phyloP scores from a whole-genome alignment of 1,140 invertebrate species.

The Polypedilum pembai region DNA sequence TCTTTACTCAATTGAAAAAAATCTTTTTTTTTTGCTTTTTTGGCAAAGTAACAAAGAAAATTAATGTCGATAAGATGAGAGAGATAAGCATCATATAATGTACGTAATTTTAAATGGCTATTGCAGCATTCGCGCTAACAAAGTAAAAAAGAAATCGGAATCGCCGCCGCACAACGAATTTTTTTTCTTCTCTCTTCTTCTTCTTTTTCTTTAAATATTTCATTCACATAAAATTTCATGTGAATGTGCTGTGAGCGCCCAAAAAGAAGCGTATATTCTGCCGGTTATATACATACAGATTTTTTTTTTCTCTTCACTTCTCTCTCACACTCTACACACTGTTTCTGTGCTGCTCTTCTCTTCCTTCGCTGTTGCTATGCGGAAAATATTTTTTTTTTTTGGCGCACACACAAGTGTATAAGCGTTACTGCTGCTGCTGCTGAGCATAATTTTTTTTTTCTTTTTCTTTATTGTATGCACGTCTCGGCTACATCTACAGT shows the following conservation, averaged over 20 bases:
- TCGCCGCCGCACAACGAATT: not conserved
- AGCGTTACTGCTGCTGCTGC: not conserved
- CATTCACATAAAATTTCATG: constrained; percentile 27
- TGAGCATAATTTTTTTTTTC: not conserved
- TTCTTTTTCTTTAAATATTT: constrained; percentile 24
- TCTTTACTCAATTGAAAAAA: too few species aligned
- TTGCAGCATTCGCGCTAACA: not conserved
- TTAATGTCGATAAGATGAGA: not conserved
- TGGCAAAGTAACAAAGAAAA: too few species aligned
- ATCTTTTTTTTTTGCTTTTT: too few species aligned
- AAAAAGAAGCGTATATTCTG: not conserved
- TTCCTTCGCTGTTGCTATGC: constrained; percentile 16
- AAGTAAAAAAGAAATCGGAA: constrained; percentile 9
- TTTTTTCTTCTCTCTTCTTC: not conserved
- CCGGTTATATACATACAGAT: not conserved
- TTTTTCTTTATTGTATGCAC: not conserved
- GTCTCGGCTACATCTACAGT: not conserved
- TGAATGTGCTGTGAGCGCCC: not conserved
- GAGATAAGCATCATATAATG: not conserved
- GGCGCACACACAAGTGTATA: not conserved
- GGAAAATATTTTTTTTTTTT: not conserved
- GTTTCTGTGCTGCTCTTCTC: not conserved
- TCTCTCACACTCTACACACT: not conserved
- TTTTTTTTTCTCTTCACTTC: constrained; percentile 17
- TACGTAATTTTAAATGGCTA: constrained; percentile 4